Percentiles rank a stretch among this genome's conserved stretches.
These are phyloP conservation scores for Anthophora plumipes DNA, from an alignment of 2,888 invertebrate genomes.

Conservation along the genomic window DNA sequence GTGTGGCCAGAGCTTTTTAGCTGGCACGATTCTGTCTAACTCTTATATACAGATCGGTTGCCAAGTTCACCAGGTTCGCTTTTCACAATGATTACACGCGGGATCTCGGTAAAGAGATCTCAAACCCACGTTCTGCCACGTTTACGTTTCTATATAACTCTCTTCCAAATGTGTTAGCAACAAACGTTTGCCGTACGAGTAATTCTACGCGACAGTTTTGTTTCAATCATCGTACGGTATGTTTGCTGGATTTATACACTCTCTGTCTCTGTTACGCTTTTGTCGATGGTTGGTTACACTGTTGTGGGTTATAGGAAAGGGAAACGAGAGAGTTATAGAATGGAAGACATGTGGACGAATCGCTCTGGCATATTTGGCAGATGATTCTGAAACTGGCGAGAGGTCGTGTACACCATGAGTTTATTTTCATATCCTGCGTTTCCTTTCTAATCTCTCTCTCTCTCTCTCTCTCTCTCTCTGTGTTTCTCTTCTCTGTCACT, in stretches of 20 bases:
- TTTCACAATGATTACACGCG: slow-evolving; percentile 60
- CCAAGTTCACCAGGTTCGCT: slow-evolving; percentile 69
- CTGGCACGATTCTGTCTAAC: slow-evolving; percentile 65
- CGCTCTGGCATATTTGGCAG: slow-evolving; percentile 11
- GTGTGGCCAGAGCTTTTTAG: slow-evolving; percentile 64
- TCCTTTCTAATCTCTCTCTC: too few species aligned
- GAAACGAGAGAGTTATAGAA: slow-evolving; percentile 2
- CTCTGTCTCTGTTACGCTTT: too few species aligned
- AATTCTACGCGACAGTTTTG: slow-evolving; percentile 16
- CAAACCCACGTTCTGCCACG: slow-evolving; percentile 38
- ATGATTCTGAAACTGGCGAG: neutral
- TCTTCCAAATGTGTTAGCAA: neutral
- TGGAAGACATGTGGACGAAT: slow-evolving; percentile 12
- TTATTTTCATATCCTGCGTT: neutral
- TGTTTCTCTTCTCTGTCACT: too few species aligned
- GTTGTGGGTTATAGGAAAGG: neutral
- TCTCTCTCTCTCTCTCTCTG: too few species aligned
- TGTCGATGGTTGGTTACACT: neutral
- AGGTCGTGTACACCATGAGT: slow-evolving; percentile 1
- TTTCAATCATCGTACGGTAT: slow-evolving; percentile 20
- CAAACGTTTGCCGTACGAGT: neutral
- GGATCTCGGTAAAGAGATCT: slow-evolving; percentile 12
- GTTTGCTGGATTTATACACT: neutral
- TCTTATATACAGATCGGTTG: slow-evolving; percentile 42
- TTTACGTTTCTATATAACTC: neutral